Conservation (phyloP, 2,113 vertebrate genomes). For the Dermatemys mawii region DNA sequence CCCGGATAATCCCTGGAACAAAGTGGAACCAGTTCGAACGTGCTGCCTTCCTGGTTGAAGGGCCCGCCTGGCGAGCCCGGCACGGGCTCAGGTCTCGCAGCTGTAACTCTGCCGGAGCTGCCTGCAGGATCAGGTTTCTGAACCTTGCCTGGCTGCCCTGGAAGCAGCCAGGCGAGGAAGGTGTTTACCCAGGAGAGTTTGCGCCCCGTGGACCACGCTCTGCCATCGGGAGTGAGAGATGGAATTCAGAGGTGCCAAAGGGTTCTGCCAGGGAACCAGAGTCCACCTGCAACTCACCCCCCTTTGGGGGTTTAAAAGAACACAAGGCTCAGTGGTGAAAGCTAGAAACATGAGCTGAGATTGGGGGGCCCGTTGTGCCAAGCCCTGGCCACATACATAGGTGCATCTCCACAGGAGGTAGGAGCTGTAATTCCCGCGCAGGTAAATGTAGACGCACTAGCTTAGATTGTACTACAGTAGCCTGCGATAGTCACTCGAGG, state of each 20-base stretch:
- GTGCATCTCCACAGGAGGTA: no score
- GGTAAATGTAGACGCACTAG: no score
- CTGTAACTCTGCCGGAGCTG: not conserved
- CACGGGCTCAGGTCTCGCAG: not conserved
- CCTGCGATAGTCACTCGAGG: no score
- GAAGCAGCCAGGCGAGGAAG: not conserved
- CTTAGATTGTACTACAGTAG: no score
- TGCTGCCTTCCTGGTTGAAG: accelerated
- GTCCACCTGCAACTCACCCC: not conserved
- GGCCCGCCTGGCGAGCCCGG: accelerated
- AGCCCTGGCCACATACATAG: accelerated
- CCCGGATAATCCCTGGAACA: not conserved
- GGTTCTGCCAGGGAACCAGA: not conserved
- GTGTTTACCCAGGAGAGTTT: slow-evolving; percentile 14
- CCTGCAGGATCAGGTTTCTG: not conserved
- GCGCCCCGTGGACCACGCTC: not conserved
- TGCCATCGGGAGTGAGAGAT: slow-evolving; percentile 17
- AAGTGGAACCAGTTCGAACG: accelerated
- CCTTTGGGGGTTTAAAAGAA: not conserved
- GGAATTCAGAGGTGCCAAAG: slow-evolving; percentile 36
- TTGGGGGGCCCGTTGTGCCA: not conserved
- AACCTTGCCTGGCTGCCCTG: not conserved
- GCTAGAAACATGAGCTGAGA: not conserved
- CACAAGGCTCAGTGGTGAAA: not conserved
- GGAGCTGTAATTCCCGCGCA: no score